Evolutionary conservation across 1,140 invertebrate genomes (phyloP).

Genomic region (Physella acuta): DNA sequence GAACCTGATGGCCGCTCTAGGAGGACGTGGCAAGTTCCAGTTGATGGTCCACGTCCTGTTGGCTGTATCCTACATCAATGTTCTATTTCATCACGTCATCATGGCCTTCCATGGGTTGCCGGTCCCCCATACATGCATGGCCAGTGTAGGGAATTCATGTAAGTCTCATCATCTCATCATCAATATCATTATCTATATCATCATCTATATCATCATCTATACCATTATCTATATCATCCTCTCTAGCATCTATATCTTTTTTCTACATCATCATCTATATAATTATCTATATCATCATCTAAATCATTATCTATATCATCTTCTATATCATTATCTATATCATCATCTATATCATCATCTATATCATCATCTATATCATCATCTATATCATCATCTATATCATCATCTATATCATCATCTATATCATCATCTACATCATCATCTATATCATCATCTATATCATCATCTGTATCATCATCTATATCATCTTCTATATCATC

Average conservation of each 20-base stretch:
- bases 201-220: no score
- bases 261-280: neutral
- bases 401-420: no score
- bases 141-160: neutral
- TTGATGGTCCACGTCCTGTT: neutral
- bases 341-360: no score
- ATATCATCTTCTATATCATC: neutral
- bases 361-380: no score
- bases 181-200: neutral
- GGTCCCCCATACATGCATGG: neutral
- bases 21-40: slow-evolving; percentile 53
- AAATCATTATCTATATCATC: neutral
- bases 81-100: neutral
- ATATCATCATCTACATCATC: no score
- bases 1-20: slow-evolving; percentile 6
- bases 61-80: neutral
- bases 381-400: no score
- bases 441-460: no score
- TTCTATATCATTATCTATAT: neutral
- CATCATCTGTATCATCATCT: no score
- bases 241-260: neutral
- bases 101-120: neutral
- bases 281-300: neutral
- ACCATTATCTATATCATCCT: no score
- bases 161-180: neutral